These are phyloP conservation scores for Drosophila diplacantha DNA, from an alignment of 2,888 invertebrate genomes.

Conservation along the genomic window DNA sequence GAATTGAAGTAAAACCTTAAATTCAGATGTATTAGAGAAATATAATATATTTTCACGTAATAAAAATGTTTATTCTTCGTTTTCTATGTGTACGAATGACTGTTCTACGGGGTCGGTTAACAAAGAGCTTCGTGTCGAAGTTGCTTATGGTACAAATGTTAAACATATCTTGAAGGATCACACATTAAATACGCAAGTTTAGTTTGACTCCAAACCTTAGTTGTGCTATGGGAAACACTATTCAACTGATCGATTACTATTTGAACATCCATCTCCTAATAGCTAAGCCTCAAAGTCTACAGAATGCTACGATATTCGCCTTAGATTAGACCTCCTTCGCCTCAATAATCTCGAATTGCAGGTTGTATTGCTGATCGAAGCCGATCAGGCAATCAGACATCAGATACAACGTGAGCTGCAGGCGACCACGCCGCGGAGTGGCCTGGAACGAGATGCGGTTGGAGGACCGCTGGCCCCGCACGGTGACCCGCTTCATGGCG, in stretches of 20 bases:
- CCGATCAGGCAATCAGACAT: constrained; percentile 96
- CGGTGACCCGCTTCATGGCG: constrained; percentile 87
- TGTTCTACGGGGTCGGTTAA: constrained; percentile 15
- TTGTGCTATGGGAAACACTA: constrained; percentile 1
- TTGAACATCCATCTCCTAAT: constrained; percentile 6
- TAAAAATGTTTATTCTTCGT: constrained; percentile 23
- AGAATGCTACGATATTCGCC: constrained; percentile 17
- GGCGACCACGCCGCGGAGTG: constrained; percentile 84
- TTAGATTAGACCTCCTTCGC: constrained; percentile 42
- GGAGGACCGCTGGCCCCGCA: constrained; percentile 79
- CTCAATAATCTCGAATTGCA: constrained; percentile 79
- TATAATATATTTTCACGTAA: constrained; percentile 2
- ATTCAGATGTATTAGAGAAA: background rate
- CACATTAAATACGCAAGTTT: constrained; percentile 28
- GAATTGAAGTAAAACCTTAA: background rate
- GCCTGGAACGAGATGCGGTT: constrained; percentile 82
- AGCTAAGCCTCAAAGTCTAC: constrained; percentile 22
- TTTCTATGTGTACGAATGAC: constrained; percentile 4
- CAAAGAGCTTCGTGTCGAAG: constrained; percentile 23
- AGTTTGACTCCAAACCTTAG: constrained; percentile 8
- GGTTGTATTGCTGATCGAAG: constrained; percentile 91
- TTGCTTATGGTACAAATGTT: constrained; percentile 31
- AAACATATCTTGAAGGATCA: constrained; percentile 28
- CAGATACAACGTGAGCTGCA: constrained; percentile 88
- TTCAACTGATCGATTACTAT: background rate